A percentile compares a stretch with the other conserved stretches of the same genome.
phyloP scores from a whole-genome alignment of 1,140 invertebrate genomes.

The Cylas formicarius region DNA sequence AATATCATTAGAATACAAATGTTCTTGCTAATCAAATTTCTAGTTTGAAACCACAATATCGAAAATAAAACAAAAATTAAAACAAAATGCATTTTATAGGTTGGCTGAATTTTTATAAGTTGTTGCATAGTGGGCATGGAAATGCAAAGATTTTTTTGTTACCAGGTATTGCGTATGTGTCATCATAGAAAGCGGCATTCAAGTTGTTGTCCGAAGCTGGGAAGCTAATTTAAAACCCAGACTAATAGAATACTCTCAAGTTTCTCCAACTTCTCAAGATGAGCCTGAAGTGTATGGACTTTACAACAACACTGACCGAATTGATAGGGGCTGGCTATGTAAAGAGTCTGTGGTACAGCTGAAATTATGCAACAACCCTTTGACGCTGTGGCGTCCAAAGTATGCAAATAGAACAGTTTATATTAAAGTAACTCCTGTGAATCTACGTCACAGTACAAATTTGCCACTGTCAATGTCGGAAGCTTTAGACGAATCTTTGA shows the following conservation, averaged over 20 bases:
- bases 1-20: too few species aligned
- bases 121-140: too few species aligned
- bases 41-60: too few species aligned
- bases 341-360: constrained; percentile 80
- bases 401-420: constrained; percentile 62
- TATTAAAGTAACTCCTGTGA: constrained; percentile 71
- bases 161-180: constrained; percentile 66
- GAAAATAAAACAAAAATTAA: too few species aligned
- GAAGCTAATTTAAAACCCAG: constrained; percentile 73
- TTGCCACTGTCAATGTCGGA: constrained; percentile 33
- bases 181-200: constrained; percentile 42
- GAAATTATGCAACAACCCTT: constrained; percentile 75
- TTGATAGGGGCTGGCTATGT: constrained; percentile 82
- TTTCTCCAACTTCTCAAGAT: constrained; percentile 22
- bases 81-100: too few species aligned
- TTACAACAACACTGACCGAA: constrained; percentile 53
- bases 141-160: too few species aligned
- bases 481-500: constrained; percentile 46
- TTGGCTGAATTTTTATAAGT: too few species aligned
- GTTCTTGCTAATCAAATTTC: too few species aligned
- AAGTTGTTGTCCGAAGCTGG: constrained; percentile 68
- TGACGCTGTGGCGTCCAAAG: constrained; percentile 66
- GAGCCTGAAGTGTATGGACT: constrained; percentile 42
- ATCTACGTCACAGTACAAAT: constrained; percentile 50
- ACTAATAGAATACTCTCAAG: constrained; percentile 38